Evolutionary conservation across 1,140 invertebrate species (phyloP).

Genomic region (Zeugodacus cucurbitae): DNA sequence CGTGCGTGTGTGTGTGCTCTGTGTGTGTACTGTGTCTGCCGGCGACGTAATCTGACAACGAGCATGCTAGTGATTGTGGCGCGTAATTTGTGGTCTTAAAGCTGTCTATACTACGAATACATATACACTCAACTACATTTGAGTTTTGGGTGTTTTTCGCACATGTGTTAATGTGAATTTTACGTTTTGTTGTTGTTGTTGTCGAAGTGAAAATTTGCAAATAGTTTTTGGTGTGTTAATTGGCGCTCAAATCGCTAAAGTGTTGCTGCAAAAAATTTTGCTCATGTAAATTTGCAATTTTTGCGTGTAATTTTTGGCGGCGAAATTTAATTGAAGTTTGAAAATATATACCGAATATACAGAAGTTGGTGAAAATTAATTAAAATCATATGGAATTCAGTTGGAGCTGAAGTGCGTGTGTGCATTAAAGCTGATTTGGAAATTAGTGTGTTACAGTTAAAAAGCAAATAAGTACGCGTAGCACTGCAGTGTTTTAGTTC

Average conservation of each 20-base stretch:
- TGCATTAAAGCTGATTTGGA: no score
- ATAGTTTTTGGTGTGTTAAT: neutral
- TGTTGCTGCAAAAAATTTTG: neutral
- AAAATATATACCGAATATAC: no score
- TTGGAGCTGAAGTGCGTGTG: no score
- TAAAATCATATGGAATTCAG: no score
- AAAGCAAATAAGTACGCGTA: neutral
- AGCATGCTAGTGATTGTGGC: conserved; percentile 1
- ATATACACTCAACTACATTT: neutral
- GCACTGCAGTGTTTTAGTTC: no score
- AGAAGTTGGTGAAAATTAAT: neutral
- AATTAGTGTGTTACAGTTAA: no score
- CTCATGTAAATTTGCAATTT: neutral
- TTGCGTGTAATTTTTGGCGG: neutral
- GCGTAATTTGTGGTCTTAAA: conserved; percentile 16
- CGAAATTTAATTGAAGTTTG: neutral
- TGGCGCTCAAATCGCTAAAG: neutral
- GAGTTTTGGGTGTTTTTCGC: neutral
- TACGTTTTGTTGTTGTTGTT: neutral
- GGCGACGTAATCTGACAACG: conserved; percentile 8
- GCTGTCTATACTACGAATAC: neutral
- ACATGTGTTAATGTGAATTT: neutral
- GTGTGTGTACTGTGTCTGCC: neutral
- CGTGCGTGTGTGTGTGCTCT: neutral
- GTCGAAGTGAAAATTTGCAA: neutral